Percentiles rank a stretch among this genome's conserved stretches.
These are phyloP conservation scores for Liparis tanakae DNA, from an alignment of 2,797 vertebrate species.

Conservation along the genomic window DNA sequence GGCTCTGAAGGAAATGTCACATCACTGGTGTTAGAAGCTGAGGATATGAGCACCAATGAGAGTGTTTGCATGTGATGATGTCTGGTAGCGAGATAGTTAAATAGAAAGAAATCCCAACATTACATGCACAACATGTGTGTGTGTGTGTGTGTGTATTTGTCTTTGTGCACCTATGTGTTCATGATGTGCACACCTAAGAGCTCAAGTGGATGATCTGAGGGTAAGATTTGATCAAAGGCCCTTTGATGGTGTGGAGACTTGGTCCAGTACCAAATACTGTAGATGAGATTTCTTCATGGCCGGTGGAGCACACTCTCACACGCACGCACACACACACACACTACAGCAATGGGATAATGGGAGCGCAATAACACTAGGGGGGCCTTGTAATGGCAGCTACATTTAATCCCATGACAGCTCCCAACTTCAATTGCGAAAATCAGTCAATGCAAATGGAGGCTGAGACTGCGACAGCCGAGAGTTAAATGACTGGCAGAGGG, in stretches of 20 bases:
- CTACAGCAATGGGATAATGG: constrained; percentile 49
- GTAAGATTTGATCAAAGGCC: constrained; percentile 74
- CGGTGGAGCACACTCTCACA: background rate
- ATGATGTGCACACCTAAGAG: constrained; percentile 42
- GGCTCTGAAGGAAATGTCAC: constrained; percentile 69
- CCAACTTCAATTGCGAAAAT: constrained; percentile 64
- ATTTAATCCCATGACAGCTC: constrained; percentile 72
- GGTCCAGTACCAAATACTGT: constrained; percentile 53
- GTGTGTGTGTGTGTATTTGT: background rate
- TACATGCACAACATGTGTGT: constrained; percentile 1
- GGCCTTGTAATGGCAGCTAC: constrained; percentile 64
- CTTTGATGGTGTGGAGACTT: constrained; percentile 66
- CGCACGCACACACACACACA: background rate
- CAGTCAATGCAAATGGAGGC: constrained; percentile 69
- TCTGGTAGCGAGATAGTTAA: constrained; percentile 33
- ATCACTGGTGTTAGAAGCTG: constrained; percentile 67
- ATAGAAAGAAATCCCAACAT: constrained; percentile 18
- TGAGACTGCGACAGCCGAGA: constrained; percentile 69
- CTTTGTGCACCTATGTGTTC: background rate
- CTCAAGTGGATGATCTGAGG: constrained; percentile 61
- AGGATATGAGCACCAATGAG: constrained; percentile 48
- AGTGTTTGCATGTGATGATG: constrained; percentile 16
- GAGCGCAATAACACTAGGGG: constrained; percentile 55
- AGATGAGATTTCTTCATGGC: constrained; percentile 33
- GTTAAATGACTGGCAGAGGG: constrained; percentile 52